A percentile compares a stretch with the other conserved stretches of the same genome.
phyloP scores from a whole-genome alignment of 2,797 vertebrate species.

The Sebastiscus tertius region DNA sequence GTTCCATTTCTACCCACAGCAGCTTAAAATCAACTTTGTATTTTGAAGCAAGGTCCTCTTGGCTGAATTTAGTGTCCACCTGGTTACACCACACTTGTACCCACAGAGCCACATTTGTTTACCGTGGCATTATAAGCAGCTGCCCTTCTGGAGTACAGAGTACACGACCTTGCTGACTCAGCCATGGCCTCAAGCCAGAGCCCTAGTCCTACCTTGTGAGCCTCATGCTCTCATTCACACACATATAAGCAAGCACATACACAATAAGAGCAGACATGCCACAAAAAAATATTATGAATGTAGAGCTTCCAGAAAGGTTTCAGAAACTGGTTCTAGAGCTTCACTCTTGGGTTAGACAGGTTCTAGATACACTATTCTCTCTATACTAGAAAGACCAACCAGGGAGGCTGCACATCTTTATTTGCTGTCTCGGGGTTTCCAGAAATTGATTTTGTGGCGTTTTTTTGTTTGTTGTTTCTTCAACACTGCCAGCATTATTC shows the following conservation, averaged over 20 bases:
- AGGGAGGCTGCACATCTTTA: not conserved
- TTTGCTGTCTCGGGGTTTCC: not conserved
- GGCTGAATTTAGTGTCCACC: not conserved
- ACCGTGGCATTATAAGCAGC: conserved; percentile 12
- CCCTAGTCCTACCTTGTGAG: conserved; percentile 27
- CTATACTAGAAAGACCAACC: not conserved
- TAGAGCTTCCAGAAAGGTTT: not conserved
- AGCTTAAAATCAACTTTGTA: not conserved
- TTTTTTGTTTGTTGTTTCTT: not conserved
- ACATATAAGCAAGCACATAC: not conserved
- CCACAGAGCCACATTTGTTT: conserved; percentile 30
- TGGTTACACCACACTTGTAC: not conserved
- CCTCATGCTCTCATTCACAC: not conserved
- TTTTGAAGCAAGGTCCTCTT: not conserved
- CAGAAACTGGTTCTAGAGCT: not conserved
- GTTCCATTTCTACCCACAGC: too few species aligned
- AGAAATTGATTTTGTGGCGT: not conserved
- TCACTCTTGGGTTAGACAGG: not conserved
- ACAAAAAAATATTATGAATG: not conserved
- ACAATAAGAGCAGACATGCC: not conserved
- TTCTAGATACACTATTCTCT: not conserved
- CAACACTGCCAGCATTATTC: not conserved
- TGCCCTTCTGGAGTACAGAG: conserved; percentile 35
- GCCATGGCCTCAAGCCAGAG: conserved; percentile 52
- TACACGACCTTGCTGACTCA: conserved; percentile 59